Evolutionary conservation across 2,797 vertebrate species (phyloP).

Genomic region (Megaceryle alcyon): DNA sequence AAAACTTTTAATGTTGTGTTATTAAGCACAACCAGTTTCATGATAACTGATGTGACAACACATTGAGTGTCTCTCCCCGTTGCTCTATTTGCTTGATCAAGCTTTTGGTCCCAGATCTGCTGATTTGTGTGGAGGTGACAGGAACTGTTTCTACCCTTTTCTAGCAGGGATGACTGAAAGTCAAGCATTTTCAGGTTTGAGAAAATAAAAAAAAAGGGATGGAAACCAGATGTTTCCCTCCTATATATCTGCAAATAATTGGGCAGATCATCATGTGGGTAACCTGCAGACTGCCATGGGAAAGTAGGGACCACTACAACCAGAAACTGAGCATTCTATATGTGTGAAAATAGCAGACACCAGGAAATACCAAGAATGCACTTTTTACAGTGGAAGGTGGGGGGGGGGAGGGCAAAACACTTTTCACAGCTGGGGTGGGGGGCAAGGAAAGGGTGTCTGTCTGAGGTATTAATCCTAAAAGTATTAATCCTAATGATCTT

Average conservation of each 20-base stretch:
- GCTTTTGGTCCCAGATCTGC: not conserved
- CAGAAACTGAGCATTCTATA: not conserved
- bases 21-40: not conserved
- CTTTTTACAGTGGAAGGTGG: no score
- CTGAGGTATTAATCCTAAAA: not conserved
- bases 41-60: fast-evolving
- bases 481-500: not conserved
- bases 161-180: not conserved
- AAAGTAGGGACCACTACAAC: not conserved
- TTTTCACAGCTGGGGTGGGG: not conserved
- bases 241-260: fast-evolving
- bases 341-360: not conserved
- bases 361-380: not conserved
- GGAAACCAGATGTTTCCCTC: not conserved
- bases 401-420: no score
- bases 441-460: not conserved
- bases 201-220: not conserved
- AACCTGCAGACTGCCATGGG: not conserved
- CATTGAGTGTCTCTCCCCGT: not conserved
- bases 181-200: not conserved
- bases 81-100: not conserved
- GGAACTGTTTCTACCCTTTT: not conserved
- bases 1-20: not conserved
- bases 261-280: not conserved
- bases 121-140: fast-evolving